A percentile compares a stretch with the other conserved stretches of the same genome.
phyloP scores from a whole-genome alignment of 1,140 invertebrate species.

The Rhyacophila brunnea region DNA sequence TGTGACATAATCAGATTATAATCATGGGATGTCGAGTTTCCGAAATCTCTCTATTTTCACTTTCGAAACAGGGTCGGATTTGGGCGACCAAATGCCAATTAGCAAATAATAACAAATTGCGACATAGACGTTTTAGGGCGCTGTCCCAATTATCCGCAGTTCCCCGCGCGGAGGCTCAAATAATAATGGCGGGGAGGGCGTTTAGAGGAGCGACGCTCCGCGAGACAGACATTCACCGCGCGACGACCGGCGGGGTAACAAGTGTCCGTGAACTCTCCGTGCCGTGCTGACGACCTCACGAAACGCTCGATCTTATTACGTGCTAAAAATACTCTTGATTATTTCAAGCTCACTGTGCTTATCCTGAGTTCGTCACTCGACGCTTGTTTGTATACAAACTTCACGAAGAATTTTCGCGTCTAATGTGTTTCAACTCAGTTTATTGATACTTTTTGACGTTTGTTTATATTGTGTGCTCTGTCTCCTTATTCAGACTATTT shows the following conservation, averaged over 20 bases:
- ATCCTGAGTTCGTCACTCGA: not conserved
- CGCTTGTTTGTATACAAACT: too few species aligned
- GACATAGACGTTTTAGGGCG: not conserved
- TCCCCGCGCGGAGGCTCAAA: constrained; percentile 3
- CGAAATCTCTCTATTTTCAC: too few species aligned
- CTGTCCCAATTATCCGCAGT: constrained; percentile 15
- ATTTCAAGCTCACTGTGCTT: constrained; percentile 3
- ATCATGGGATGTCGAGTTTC: too few species aligned
- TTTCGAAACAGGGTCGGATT: too few species aligned
- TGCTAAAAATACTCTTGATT: constrained; percentile 8
- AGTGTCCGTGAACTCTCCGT: not conserved
- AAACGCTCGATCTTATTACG: too few species aligned
- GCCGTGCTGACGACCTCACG: not conserved
- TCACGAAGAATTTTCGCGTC: too few species aligned
- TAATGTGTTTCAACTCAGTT: too few species aligned
- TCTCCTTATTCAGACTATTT: too few species aligned
- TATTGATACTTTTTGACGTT: too few species aligned
- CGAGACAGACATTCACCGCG: constrained; percentile 12
- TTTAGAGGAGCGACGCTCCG: constrained; percentile 7
- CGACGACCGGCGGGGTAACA: not conserved
- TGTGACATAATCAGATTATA: too few species aligned
- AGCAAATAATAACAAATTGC: constrained; percentile 2
- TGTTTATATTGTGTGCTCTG: too few species aligned
- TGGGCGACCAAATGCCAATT: too few species aligned
- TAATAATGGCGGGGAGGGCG: not conserved